Conservation (phyloP, 1,140 invertebrate species). For the Leptinotarsa texana region DNA sequence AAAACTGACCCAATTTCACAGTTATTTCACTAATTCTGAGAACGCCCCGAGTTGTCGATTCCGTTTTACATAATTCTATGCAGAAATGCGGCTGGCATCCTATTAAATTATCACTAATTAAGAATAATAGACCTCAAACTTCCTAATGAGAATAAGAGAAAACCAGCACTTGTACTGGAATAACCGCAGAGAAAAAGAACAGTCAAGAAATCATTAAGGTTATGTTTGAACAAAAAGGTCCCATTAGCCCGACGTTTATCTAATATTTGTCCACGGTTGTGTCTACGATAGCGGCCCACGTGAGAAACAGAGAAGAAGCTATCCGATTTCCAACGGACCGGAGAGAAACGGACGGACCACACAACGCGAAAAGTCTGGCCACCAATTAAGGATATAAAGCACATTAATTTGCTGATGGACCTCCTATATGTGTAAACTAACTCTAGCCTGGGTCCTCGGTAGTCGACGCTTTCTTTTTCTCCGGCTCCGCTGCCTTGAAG, state of each 20-base stretch:
- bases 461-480: constrained; percentile 10
- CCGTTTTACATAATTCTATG: constrained; percentile 20
- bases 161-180: constrained; percentile 1
- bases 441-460: constrained; percentile 25
- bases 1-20: constrained; percentile 8
- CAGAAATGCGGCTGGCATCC: constrained; percentile 21
- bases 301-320: constrained; percentile 34
- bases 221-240: constrained; percentile 55
- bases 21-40: constrained; percentile 8
- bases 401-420: constrained; percentile 56
- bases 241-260: constrained; percentile 55
- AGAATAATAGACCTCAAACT: constrained; percentile 21
- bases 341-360: constrained; percentile 50
- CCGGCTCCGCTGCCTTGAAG: constrained; percentile 10
- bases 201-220: constrained; percentile 52
- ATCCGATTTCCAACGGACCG: constrained; percentile 23
- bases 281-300: constrained; percentile 46
- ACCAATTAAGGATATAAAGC: constrained; percentile 58
- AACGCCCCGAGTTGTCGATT: constrained; percentile 14
- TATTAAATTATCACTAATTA: constrained; percentile 25
- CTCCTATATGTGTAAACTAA: constrained; percentile 50
- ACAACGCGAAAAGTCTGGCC: constrained; percentile 53
- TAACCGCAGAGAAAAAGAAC: constrained; percentile 20
- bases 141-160: constrained; percentile 24
- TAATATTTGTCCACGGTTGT: constrained; percentile 55